Evolutionary conservation across 2,888 invertebrate genomes (phyloP), one percentile per base, ranked within the genome.

Genomic region (Actias luna): DNA sequence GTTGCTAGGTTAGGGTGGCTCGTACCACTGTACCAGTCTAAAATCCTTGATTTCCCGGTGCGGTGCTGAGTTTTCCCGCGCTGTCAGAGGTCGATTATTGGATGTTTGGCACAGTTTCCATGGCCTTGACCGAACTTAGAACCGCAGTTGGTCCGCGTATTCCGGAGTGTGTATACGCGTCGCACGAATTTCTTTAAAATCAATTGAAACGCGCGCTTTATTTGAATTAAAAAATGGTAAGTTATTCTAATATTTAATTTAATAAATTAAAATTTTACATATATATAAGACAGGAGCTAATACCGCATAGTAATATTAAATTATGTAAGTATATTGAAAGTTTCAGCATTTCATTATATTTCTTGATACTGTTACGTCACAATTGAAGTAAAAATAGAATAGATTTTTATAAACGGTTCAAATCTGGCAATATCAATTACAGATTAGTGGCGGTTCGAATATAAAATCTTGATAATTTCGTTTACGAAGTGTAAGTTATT

Each of bases 71-170:
- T 63, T 85, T 89, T 88, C 87, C 88, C 89, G 88, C 89, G 86
- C 85, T 85, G 72, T 79, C 79, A 77, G 74, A 76, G 75, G 77
- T 75, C 76, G 80, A 79, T 78, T 79, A 78, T 75, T 76, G 79
- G 78, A 75, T 73, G 80, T 68, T 80, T 91, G 92, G 88, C 91
- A 89, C 86, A 87, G 79, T 92, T 90, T 85, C 80, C 82, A 64
- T 71, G 88, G 67, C 91, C 91, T 92, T 90, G 92, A 90, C 90
- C 91, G 83, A 69, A 67, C 77, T 67, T 68, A 62, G 67, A 68
- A 69, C 89, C 84, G 87, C 90, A 91, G 91, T 92, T 74, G 76
- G 71, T 75, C 88, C 82, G 86, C 85, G 82, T 77, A 75, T 75
- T 81, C 79, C 77, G 85, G 72, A 76, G 66, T 39, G 76, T 39